phyloP scores from a whole-genome alignment of 2,113 vertebrate genomes.

The Laticauda laticaudata region DNA sequence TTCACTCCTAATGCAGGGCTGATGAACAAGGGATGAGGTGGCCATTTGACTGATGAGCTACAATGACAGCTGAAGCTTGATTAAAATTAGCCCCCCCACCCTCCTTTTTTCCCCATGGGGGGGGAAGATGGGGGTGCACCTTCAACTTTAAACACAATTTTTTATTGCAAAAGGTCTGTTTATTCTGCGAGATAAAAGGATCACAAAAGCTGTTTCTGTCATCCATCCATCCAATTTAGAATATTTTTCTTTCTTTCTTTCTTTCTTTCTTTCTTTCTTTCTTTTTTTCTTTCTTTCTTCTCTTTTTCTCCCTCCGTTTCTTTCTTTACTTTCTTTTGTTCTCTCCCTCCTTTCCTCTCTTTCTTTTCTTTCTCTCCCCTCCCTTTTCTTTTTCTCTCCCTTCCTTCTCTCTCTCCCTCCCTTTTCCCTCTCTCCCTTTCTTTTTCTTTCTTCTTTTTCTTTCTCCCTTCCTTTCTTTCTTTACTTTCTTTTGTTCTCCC shows the following conservation, averaged over 20 bases:
- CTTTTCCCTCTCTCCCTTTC: no score
- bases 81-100: not conserved
- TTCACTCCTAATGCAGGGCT: not conserved
- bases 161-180: not conserved
- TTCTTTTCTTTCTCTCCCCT: no score
- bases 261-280: not conserved
- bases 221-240: not conserved
- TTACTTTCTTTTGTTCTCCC: no score
- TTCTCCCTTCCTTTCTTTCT: no score
- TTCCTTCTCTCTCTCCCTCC: not conserved
- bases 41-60: not conserved
- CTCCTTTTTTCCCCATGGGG: not conserved
- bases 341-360: not conserved
- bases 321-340: no score
- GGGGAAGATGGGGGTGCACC: not conserved
- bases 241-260: not conserved
- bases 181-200: not conserved
- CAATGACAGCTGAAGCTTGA: not conserved
- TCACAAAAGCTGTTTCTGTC: not conserved
- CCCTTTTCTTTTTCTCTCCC: no score
- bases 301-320: no score
- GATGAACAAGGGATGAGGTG: not conserved
- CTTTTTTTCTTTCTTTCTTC: accelerated
- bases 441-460: no score
- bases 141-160: not conserved